Base-by-base conservation (phyloP, 35 echinoderm and acorn worm species). In the Patiria miniata region DNA sequence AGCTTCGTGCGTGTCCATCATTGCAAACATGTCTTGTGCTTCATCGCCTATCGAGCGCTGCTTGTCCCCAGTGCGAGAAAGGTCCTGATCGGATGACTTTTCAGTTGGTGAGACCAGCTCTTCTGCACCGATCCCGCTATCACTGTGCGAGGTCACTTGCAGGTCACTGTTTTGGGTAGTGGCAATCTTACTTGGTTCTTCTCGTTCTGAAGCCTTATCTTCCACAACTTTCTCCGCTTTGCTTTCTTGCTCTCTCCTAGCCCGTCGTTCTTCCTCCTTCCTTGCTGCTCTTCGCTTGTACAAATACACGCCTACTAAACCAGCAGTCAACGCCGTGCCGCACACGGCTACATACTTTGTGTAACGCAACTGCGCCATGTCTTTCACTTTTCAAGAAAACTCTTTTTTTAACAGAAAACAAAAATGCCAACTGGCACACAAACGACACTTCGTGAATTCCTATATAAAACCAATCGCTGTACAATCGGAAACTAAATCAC, bases 331-430 rank as follows among this genome's bases (percentile, higher is more conserved):
- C 17, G 87, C 87, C 15, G 91, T 90, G 39, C 95, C 95, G 85
- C 95, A 97, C 10, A 91, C 91, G 69, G 93, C 84, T 28, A 87
- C 91, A 30, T 73, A 73, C 80, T 93, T 90, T 36, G 91, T 89
- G 44, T 97, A 97, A 19, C 91, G 87, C 39, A 97, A 85, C 77
- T 97, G 95, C 55, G 95, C 95, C 95, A 97, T 97, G n/a, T 21
- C 54, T 16, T 38, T 57, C 9, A 8, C 53, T 84, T 60, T 15
- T 18, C 82, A 57, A 30, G 38, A 34, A 82, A 82, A 44, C 14
- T 1, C 17, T 10, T 23, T 30, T 73, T 12, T 47, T 12, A 47
- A 47, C 42, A 47, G 12, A 47, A 12, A 47, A 6, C 42, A 6
- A 47, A 47, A 47, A 12, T 47, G 42, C 42, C 42, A 47, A 47